Base-by-base conservation (phyloP, 2,888 invertebrate species). In the Amiota minor region DNA sequence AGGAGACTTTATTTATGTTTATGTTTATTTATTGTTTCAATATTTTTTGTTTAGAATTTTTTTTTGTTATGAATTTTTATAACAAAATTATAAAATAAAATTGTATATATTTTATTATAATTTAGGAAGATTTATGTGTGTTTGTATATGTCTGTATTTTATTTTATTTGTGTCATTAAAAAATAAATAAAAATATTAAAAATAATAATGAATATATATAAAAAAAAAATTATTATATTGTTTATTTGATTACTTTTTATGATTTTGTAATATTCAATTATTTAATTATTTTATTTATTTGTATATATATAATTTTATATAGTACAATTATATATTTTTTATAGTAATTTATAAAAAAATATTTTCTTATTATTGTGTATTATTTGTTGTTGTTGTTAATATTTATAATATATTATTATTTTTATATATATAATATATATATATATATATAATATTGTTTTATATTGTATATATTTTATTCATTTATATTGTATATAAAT, bases 341-440 rank as follows among this genome's bases (percentile, higher is more conserved):
- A 75, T 75, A 75, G 69, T 76, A 74, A 68, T 68, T 68, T 65
- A 75, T 76, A 76, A 78, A 77, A 77, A 78, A 76, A 75, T 74
- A 73, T 72, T 71, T 75, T 75, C 59, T 78, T 75, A 68, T 75
- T 73, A 70, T 77, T 78, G 61, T 73, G 72, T 74, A 72, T 75
- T 74, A 70, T 69, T 76, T 74, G 78, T 72, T 79, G 75, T 75
- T 73, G 72, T 72, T 72, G 70, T 75, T 35, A 35, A 4, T 23
- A 23, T 75, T 80, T 83, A 83, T 77, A 84, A 85, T 85, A 85
- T 85, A 85, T 86, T 86, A 85, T 85, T 80, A 85, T 86, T 81
- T 80, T 81, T 80, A 82, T 80, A 35, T 35, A 35, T 23, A 23
- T 23, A 23, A 35, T 23, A 23, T 23, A 23, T 23, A 23, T 23